Evolutionary conservation across 2,797 vertebrate species (phyloP).

Genomic region (Emys orbicularis): DNA sequence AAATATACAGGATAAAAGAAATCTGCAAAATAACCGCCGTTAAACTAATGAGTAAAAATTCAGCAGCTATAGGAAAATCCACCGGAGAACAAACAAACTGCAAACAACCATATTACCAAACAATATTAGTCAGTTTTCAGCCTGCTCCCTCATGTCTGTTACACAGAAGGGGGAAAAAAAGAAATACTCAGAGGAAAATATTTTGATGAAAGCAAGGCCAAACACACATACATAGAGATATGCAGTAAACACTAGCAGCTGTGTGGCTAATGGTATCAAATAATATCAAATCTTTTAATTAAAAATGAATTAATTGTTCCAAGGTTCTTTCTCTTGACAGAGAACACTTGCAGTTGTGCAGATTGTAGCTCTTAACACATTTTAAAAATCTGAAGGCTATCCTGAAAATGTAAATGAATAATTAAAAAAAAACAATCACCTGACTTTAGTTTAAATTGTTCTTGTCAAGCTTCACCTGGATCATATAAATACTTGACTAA

Average conservation of each 20-base stretch:
- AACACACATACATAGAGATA: background rate
- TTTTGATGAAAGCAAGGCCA: conserved; percentile 44
- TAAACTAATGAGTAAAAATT: conserved; percentile 77
- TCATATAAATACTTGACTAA: conserved; percentile 54
- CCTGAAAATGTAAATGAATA: background rate
- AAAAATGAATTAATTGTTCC: conserved; percentile 66
- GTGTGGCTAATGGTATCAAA: conserved; percentile 59
- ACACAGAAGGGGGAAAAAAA: conserved; percentile 22
- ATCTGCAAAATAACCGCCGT: conserved; percentile 72
- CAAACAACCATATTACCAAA: conserved; percentile 59
- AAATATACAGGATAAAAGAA: conserved; percentile 66
- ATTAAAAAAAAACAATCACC: background rate
- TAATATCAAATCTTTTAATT: conserved; percentile 62
- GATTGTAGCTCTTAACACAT: background rate
- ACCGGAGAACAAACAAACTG: conserved; percentile 69
- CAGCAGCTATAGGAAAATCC: conserved; percentile 67
- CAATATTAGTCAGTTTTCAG: conserved; percentile 68
- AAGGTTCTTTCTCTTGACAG: conserved; percentile 31
- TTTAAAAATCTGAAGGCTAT: background rate
- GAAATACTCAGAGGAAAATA: conserved; percentile 27
- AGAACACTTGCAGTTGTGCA: background rate
- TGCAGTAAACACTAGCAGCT: conserved; percentile 65
- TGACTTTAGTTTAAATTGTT: background rate
- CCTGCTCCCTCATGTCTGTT: conserved; percentile 35
- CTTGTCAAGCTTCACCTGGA: conserved; percentile 48